phyloP scores from a whole-genome alignment of 2,888 invertebrate genomes.

The Agrotis clavis region DNA sequence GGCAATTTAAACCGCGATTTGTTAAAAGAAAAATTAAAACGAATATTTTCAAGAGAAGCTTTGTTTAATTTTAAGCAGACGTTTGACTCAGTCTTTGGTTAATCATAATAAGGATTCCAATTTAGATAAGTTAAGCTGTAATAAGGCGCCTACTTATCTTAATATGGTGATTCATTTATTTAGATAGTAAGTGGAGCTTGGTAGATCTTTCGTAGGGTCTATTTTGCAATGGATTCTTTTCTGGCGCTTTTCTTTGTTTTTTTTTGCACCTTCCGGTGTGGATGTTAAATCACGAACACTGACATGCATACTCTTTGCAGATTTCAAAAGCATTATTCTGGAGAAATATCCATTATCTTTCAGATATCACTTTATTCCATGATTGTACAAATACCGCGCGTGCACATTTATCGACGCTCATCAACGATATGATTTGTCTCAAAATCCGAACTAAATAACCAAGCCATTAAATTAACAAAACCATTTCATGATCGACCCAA shows the following conservation, averaged over 20 bases:
- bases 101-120: conserved; percentile 39
- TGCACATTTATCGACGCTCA: too few relatives aligned
- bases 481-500: conserved; percentile 5
- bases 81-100: conserved; percentile 22
- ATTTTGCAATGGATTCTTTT: not conserved
- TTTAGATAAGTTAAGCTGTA: conserved; percentile 43
- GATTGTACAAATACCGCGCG: too few relatives aligned
- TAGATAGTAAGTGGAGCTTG: conserved; percentile 3
- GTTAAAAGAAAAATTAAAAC: not conserved
- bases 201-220: not conserved
- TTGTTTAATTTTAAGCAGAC: conserved; percentile 14
- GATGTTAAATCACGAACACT: too few relatives aligned
- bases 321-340: too few relatives aligned
- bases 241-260: not conserved
- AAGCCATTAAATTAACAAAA: not conserved
- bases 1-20: not conserved
- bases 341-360: too few relatives aligned
- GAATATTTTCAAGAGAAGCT: not conserved
- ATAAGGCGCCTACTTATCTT: conserved; percentile 44
- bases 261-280: not conserved
- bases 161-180: conserved; percentile 48
- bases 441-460: not conserved
- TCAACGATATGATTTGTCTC: not conserved
- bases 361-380: too few relatives aligned
- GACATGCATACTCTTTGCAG: too few relatives aligned